Evolutionary conservation across 2,888 invertebrate species (phyloP).

Genomic region (Orthosia cruda): DNA sequence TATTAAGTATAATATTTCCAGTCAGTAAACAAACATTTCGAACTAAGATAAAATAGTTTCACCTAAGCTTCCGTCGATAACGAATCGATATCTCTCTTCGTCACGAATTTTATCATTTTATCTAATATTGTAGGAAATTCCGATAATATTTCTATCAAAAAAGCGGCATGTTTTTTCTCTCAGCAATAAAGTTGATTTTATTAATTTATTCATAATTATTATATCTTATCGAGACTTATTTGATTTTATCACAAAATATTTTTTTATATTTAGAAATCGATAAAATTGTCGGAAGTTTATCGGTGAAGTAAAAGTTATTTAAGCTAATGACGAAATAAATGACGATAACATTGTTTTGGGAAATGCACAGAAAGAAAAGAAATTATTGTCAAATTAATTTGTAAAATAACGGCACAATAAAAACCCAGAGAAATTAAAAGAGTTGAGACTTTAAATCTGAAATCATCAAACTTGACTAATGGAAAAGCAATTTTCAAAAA

Average conservation of each 20-base stretch:
- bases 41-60: conserved; percentile 42
- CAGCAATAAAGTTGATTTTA: conserved; percentile 5
- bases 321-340: conserved; percentile 25
- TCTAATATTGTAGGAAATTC: conserved; percentile 46
- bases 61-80: conserved; percentile 46
- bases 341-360: neutral
- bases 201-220: conserved; percentile 31
- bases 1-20: conserved; percentile 18
- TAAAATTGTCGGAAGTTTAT: conserved; percentile 10
- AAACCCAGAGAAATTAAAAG: neutral
- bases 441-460: neutral
- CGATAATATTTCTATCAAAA: conserved; percentile 26
- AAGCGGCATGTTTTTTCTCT: conserved; percentile 18
- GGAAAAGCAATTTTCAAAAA: neutral
- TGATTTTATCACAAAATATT: conserved; percentile 2
- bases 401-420: neutral
- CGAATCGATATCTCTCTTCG: conserved; percentile 39
- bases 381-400: neutral
- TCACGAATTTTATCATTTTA: conserved; percentile 57
- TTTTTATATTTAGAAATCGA: neutral
- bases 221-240: conserved; percentile 20
- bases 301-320: conserved; percentile 10
- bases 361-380: neutral
- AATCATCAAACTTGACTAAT: neutral
- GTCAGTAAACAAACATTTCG: conserved; percentile 47